Evolutionary conservation across 2,888 invertebrate genomes (phyloP), one percentile per base, ranked within the genome.

Genomic region (Cantharis lateralis): DNA sequence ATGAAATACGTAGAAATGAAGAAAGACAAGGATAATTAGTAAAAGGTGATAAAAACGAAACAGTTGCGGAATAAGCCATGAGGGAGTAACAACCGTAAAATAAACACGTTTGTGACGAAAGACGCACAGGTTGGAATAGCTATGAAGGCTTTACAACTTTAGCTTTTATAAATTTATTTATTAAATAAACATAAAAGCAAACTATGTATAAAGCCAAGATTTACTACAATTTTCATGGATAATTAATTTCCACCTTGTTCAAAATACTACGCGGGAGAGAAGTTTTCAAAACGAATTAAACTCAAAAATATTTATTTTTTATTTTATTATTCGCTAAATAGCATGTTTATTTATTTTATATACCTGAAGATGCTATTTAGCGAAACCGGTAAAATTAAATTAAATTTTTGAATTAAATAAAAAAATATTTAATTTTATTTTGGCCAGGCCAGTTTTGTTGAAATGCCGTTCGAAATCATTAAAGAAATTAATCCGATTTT

Each of bases 21-120:
- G 68, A 76, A 66, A 72, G 72, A 76, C 75, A 72, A 75, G 75
- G 75, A 76, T 68, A 71, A 76, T 72, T 76, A 72, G 72, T 68
- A 68, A 72, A 71, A 75, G 76, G 72, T 78, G 74, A 78, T 78
- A 78, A 78, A 78, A 78, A 78, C 63, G 74, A 70, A 71, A 78
- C 78, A 76, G 73, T 78, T 74, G 76, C 68, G 74, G 68, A 76
- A 76, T 78, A 78, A 78, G 78, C 74, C 76, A 73, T 73, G 70
- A 73, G 78, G 78, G 78, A 78, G 76, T 73, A 73, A 70, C 71
- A 70, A 68, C 73, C 74, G 76, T 78, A 75, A 76, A 78, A 78
- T 78, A 76, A 78, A 78, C 78, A 74, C 76, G 15, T 72, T 72
- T 69, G 76, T 70, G 78, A 78, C 75, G 76, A 76, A 76, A 72